A percentile compares a stretch with the other conserved stretches of the same genome.
These are phyloP conservation scores for Diadema setosum DNA, from an alignment of 35 echinoderm and acorn worm genomes.

Conservation along the genomic window DNA sequence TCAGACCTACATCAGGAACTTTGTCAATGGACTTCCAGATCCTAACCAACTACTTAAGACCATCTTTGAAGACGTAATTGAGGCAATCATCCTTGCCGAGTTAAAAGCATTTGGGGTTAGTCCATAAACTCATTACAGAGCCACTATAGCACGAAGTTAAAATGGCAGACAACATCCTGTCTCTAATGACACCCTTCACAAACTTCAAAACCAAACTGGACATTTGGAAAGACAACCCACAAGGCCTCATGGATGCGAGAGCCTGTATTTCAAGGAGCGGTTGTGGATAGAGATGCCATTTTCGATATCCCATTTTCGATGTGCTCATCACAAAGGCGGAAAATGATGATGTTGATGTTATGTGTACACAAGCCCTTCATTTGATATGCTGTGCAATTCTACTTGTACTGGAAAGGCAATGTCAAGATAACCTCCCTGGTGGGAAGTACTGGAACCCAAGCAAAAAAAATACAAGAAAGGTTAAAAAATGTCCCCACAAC, in stretches of 20 bases:
- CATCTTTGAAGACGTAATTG: constrained; percentile 3
- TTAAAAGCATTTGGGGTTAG: constrained; percentile 16
- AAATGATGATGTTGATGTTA: not conserved
- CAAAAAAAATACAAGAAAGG: not conserved
- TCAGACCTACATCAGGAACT: not conserved
- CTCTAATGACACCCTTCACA: not conserved
- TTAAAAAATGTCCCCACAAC: constrained; percentile 34
- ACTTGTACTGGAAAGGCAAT: constrained; percentile 37
- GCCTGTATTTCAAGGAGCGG: not conserved
- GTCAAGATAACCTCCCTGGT: constrained; percentile 41
- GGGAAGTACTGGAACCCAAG: constrained; percentile 24
- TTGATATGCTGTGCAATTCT: constrained; percentile 16
- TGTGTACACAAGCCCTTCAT: constrained; percentile 18
- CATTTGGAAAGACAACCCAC: not conserved
- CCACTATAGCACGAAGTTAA: constrained; percentile 25
- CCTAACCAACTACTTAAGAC: constrained; percentile 18
- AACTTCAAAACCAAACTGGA: not conserved
- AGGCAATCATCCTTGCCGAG: constrained; percentile 9
- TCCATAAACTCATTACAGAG: constrained; percentile 17
- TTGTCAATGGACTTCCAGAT: not conserved
- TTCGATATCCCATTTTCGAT: constrained; percentile 9
- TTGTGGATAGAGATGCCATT: not conserved
- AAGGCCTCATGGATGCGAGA: not conserved
- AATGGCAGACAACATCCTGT: not conserved
- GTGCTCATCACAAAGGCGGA: not conserved